Percentiles rank a stretch among this genome's conserved stretches.
Conservation (phyloP, 1,140 invertebrate species). For the Apis dorsata region DNA sequence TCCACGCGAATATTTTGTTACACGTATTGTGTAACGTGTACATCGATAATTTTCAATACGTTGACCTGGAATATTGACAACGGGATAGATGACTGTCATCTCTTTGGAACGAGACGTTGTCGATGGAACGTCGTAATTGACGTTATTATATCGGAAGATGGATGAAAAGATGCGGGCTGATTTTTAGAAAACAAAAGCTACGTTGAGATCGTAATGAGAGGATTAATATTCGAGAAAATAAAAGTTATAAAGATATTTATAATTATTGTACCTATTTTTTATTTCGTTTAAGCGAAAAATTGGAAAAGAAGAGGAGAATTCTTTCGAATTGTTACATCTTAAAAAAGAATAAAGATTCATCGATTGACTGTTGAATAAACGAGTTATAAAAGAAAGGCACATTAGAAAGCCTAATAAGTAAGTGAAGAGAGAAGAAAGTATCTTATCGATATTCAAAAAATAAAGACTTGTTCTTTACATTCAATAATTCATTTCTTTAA, state of each 20-base stretch:
- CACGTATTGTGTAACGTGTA: background rate
- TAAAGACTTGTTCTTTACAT: no score
- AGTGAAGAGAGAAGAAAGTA: no score
- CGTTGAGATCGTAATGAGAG: background rate
- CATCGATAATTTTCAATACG: constrained; percentile 5
- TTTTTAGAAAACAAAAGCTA: background rate
- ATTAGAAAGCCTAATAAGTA: no score
- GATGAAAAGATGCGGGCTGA: background rate
- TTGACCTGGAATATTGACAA: background rate
- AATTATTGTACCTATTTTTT: no score
- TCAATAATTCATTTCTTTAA: no score
- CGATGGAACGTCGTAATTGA: background rate
- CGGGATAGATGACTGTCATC: background rate
- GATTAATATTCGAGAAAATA: background rate
- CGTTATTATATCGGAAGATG: background rate
- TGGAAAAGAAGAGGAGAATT: no score
- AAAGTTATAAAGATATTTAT: background rate
- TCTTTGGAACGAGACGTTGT: background rate
- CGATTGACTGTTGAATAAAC: no score
- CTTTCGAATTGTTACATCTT: no score
- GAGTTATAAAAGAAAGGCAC: no score
- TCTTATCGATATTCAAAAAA: no score
- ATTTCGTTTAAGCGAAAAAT: no score
- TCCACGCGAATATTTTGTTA: background rate
- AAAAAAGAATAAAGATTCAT: no score